phyloP scores from a whole-genome alignment of 2,113 vertebrate genomes.

The Neoarius graeffei region DNA sequence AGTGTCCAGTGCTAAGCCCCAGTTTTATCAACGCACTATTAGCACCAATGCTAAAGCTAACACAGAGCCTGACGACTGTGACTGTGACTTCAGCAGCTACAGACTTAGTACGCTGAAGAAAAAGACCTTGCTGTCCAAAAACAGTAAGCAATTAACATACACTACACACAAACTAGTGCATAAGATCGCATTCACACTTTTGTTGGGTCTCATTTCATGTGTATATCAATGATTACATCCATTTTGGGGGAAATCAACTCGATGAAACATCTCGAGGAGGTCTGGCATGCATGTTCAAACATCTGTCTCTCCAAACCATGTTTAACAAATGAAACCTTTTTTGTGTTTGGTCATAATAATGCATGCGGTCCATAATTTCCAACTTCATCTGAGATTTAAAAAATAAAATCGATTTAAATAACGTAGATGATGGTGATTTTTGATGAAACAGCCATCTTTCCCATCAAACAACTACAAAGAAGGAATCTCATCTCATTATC shows the following conservation, averaged over 20 bases:
- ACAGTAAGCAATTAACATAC: slow-evolving; percentile 76
- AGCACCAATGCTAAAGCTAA: slow-evolving; percentile 15
- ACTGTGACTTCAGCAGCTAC: slow-evolving; percentile 73
- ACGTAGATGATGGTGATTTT: neutral
- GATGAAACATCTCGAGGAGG: neutral
- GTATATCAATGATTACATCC: neutral
- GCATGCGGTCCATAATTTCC: neutral
- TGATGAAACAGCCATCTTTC: neutral
- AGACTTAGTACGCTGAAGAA: slow-evolving; percentile 74
- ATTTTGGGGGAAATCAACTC: neutral
- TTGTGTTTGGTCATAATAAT: neutral
- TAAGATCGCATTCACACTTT: neutral
- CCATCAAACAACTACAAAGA: neutral
- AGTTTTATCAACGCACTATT: slow-evolving; percentile 69
- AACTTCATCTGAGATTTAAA: neutral
- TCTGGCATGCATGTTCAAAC: neutral
- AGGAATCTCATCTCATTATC: too few relatives aligned
- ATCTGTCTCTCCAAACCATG: neutral
- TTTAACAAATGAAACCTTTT: neutral
- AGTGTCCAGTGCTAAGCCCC: slow-evolving; percentile 79
- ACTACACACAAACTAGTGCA: too few relatives aligned
- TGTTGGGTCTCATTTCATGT: neutral
- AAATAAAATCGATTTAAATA: neutral
- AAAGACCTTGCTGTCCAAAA: slow-evolving; percentile 85
- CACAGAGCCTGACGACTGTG: slow-evolving; percentile 68